Base-by-base conservation (phyloP, 2,113 vertebrate species). In the Gadus chalcogrammus region DNA sequence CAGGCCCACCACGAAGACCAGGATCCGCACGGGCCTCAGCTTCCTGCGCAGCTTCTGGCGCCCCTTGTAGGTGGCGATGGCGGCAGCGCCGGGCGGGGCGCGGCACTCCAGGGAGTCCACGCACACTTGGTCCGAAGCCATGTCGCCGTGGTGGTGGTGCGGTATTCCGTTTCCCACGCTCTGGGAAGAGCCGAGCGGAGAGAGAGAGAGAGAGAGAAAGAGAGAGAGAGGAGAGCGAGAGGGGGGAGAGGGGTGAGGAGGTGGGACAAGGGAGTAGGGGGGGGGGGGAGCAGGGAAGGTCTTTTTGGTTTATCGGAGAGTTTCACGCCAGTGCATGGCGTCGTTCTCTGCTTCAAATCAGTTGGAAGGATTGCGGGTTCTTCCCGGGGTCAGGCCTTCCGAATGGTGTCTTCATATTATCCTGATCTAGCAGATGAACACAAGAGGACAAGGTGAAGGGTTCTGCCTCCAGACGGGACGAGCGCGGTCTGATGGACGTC, bases 1-100 rank as follows among this genome's bases (percentile, higher is more conserved):
- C 74, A 99, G 84, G 84, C 95, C 92, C 65, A 97, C 66, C 78
- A 94, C 83, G 22, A 99, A 91, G 73, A 93, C 94, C 61, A 95
- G 70, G 79, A 98, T 84, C 67, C 97, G 85, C 82, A 93, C 86
- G 6, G 94, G 91, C 85, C 94, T 93, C 79, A 97, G 87, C 92
- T 95, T 99, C 92, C 92, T 96, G 84, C 90, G 92, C 72, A 93
- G 80, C 65, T 88, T 91, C 64, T 78, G 88, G 53, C 87, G 88
- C 78, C 73, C 87, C 70, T 11, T 83, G 89, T 81, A 82, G 82
- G 70, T 88, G 82, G 17, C 78, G 72, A 4, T 11, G 6, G 6
- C 11, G 62, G 72, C 24, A 9, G 76, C 65, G 2, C 70, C 87
- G 77, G 68, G 31, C 13, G 61, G n/a, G 72, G 83, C 79, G 24